Conservation (phyloP, 2,797 vertebrate species). For the Glyptemys insculpta region DNA sequence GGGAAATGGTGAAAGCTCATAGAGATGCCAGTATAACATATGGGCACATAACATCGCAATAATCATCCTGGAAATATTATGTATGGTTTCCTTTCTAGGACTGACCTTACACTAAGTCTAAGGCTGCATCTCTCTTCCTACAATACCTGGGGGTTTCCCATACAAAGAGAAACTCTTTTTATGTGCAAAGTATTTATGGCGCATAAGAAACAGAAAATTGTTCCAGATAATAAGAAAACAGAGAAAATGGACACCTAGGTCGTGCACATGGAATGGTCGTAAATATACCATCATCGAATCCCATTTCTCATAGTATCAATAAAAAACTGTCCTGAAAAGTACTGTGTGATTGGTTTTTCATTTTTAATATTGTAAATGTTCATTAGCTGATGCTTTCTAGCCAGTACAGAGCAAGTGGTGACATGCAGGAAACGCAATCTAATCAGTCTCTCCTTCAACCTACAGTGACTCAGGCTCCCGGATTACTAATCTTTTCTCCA, state of each 20-base stretch:
- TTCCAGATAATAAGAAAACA: not conserved
- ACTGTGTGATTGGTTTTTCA: not conserved
- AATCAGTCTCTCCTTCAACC: not conserved
- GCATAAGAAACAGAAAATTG: not conserved
- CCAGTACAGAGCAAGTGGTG: not conserved
- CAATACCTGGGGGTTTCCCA: not conserved
- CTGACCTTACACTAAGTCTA: not conserved
- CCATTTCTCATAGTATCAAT: not conserved
- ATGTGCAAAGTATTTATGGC: not conserved
- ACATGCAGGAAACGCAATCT: not conserved
- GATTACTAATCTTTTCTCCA: not conserved
- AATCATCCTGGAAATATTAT: not conserved
- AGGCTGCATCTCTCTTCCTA: not conserved
- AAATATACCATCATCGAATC: not conserved
- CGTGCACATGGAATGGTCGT: rapidly evolving
- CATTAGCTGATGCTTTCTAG: not conserved
- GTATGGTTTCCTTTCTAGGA: not conserved
- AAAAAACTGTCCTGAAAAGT: not conserved
- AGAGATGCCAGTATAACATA: rapidly evolving
- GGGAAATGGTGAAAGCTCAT: not conserved
- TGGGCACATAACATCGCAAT: not conserved
- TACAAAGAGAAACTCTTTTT: not conserved
- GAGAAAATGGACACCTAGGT: not conserved
- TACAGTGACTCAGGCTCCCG: not conserved
- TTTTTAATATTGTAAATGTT: not conserved